phyloP scores from a whole-genome alignment of 92 coral and sea anemone species.

The Heliopora coerulea region DNA sequence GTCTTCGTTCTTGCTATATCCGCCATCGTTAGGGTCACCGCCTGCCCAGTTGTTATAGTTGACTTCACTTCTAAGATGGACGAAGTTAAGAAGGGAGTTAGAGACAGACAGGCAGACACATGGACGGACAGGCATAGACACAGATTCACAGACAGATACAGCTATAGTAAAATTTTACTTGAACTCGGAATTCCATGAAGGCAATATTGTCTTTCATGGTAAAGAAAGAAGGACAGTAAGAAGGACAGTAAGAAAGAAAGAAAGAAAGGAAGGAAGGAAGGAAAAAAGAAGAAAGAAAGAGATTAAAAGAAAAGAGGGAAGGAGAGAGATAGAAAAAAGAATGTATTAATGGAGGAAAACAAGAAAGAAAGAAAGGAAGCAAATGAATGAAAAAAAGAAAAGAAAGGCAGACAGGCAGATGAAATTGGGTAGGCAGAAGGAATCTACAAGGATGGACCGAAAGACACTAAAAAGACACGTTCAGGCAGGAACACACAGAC shows the following conservation, averaged over 20 bases:
- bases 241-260: background rate
- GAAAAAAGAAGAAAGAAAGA: background rate
- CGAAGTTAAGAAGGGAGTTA: background rate
- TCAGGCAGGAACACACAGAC: too few relatives aligned
- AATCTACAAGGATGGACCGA: background rate
- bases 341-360: too few relatives aligned
- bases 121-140: background rate
- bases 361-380: too few relatives aligned
- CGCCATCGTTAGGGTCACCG: constrained; percentile 95
- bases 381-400: too few relatives aligned
- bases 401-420: background rate
- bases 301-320: background rate
- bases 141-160: background rate
- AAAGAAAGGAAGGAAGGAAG: background rate
- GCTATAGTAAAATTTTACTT: background rate
- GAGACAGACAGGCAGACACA: constrained; percentile 7
- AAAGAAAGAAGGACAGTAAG: background rate
- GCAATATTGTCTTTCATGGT: too few relatives aligned
- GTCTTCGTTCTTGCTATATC: constrained; percentile 63
- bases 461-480: background rate
- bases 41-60: constrained; percentile 81
- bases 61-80: constrained; percentile 54
- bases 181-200: background rate
- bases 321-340: background rate
- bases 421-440: background rate